Evolutionary conservation across 2,797 vertebrate genomes (phyloP), one percentile per base, ranked within the genome.

Genomic region (Manis pentadactyla): DNA sequence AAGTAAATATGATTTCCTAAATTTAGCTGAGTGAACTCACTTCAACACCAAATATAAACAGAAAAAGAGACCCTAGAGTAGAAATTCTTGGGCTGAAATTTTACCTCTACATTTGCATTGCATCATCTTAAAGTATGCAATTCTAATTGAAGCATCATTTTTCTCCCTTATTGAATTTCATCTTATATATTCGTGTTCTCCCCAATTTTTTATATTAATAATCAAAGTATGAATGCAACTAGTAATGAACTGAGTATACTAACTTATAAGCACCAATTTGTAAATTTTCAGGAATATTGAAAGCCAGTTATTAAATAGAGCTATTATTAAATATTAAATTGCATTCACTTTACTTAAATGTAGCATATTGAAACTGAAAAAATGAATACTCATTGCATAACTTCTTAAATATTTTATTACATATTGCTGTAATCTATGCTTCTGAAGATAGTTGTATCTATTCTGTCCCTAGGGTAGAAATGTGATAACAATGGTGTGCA

Each of bases 1-100:
- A 92, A 95, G 55, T 66, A 78, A 84, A 90, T 83, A n/a, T 34
- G 15, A 78, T 87, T 96, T 93, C 29, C 55, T 88, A 93, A 94
- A 93, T 90, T 87, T 87, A 53, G 25, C 66, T 49, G 13, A 55
- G 55, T 68, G 66, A 95, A 10, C 61, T 92, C 42, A 88, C 9
- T 93, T 71, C 68, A 87, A 63, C 31, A 87, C 18, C 13, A 37
- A 87, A 39, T 1, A 79, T 79, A 85, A 97, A 92, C 46, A 86
- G 39, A 63, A 53, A 94, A 95, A 87, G 21, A 39, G 21, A 85
- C 14, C 18, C 11, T 78, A 64, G 49, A 85, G 68, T 3, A 87
- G 17, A 87, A 83, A 66, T n/a, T 64, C 15, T 63, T 77, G 37
- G 9, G 10, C 9, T 21, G 51, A 78, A 74, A 94, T 79, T 59